These are phyloP conservation scores for Volucella zonaria DNA, from an alignment of 2,888 invertebrate genomes.

Conservation along the genomic window DNA sequence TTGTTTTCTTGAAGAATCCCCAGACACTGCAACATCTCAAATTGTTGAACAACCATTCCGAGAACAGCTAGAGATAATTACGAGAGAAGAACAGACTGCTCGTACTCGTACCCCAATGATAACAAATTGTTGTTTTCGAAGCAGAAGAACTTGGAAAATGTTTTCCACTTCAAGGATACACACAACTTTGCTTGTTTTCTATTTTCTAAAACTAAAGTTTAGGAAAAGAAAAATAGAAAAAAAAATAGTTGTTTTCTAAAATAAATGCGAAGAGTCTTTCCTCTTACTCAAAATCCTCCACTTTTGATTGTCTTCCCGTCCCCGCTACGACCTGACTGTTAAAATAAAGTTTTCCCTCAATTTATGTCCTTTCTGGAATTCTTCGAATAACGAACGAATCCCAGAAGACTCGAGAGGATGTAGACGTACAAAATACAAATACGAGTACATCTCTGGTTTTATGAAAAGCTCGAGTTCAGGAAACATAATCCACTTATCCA, in stretches of 20 bases:
- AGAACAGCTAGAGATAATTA: no score
- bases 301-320: not conserved
- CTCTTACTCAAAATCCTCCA: not conserved
- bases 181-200: not conserved
- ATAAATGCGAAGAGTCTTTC: not conserved
- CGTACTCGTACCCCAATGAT: not conserved
- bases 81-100: no score
- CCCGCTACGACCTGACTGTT: not conserved
- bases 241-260: not conserved
- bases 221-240: not conserved
- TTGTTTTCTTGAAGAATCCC: no score
- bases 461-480: constrained; percentile 23
- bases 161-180: constrained; percentile 16
- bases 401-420: not conserved
- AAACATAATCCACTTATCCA: constrained; percentile 34
- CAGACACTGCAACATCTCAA: no score
- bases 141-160: constrained; percentile 4
- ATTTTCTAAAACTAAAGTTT: not conserved
- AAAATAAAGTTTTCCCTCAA: constrained; percentile 9
- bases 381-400: constrained; percentile 7
- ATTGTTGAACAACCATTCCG: no score
- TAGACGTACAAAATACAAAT: not conserved
- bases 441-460: no score
- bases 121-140: not conserved
- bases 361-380: constrained; percentile 12